Conservation (phyloP, 2,113 vertebrate genomes). For the Thomomys bottae region DNA sequence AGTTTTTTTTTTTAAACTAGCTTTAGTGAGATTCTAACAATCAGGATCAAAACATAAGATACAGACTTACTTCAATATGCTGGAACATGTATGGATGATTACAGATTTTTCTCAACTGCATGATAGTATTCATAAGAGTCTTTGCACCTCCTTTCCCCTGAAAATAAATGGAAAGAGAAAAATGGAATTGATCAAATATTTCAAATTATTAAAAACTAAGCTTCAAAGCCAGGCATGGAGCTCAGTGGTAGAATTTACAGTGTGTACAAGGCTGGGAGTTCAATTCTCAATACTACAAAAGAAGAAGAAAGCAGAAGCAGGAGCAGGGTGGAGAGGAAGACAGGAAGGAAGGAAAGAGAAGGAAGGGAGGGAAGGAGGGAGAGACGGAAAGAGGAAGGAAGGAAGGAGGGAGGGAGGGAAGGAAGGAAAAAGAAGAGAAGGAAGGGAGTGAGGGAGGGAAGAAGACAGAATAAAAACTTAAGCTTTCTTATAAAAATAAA, state of each 20-base stretch:
- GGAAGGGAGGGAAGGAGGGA: no score
- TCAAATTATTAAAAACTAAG: neutral
- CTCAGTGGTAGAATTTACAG: neutral
- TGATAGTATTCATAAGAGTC: constrained; percentile 99
- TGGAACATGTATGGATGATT: constrained; percentile 99
- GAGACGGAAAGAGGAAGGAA: fast-evolving
- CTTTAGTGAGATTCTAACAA: no score
- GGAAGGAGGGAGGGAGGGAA: no score
- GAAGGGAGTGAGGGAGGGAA: neutral
- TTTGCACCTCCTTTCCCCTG: constrained; percentile 99
- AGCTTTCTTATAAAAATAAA: neutral
- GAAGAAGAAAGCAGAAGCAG: no score
- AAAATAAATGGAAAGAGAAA: neutral
- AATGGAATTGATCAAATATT: neutral
- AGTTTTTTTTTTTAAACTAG: neutral
- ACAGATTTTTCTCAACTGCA: constrained; percentile 99
- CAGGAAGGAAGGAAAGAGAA: fast-evolving
- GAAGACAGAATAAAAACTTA: neutral
- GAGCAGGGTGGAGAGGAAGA: neutral
- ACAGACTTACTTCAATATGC: constrained; percentile 91
- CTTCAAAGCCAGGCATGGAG: neutral
- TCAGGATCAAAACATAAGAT: fast-evolving
- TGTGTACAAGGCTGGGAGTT: neutral
- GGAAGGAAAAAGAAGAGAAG: no score
- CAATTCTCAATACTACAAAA: neutral